phyloP scores from a whole-genome alignment of 2,888 invertebrate genomes.

The Spialia ferax region DNA sequence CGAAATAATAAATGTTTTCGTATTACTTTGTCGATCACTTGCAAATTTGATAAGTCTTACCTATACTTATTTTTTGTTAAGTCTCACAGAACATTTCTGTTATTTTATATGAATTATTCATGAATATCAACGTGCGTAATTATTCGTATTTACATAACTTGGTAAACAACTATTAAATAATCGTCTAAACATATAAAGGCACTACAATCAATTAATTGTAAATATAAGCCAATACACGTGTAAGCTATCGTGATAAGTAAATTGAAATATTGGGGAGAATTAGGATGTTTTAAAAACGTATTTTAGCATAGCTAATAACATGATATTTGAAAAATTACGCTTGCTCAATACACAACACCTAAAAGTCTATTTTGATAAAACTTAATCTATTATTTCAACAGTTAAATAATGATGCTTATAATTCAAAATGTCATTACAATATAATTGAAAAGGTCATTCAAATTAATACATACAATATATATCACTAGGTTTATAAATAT shows the following conservation, averaged over 20 bases:
- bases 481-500: too few species aligned
- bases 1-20: too few species aligned
- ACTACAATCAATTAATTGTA: constrained; percentile 6
- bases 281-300: neutral
- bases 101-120: neutral
- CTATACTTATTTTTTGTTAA: neutral
- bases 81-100: neutral
- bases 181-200: constrained; percentile 10
- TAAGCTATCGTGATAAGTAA: neutral
- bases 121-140: neutral
- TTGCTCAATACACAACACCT: neutral
- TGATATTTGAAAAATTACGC: neutral
- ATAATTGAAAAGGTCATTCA: too few species aligned
- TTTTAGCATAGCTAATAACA: neutral
- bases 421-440: too few species aligned
- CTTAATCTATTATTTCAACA: neutral
- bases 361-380: neutral
- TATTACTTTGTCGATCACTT: too few species aligned
- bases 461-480: neutral
- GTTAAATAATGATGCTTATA: too few species aligned
- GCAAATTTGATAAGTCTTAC: too few species aligned
- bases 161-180: neutral
- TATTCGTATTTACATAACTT: neutral
- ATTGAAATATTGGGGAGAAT: neutral
- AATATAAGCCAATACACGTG: constrained; percentile 16